Evolutionary conservation across 1,140 invertebrate genomes (phyloP).

Genomic region (Cyphomyrmex costatus): DNA sequence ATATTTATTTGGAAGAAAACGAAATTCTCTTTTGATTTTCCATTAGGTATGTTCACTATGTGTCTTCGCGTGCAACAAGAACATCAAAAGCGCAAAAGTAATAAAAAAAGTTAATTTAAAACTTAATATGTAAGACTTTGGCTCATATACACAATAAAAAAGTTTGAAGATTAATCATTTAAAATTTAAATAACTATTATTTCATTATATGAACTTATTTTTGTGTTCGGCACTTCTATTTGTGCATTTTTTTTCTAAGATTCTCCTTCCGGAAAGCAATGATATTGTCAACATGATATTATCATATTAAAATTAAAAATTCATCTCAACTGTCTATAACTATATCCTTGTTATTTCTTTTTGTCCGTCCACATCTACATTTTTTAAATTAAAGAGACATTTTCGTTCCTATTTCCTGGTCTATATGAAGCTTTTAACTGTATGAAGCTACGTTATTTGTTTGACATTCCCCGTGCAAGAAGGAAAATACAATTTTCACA

Average conservation of each 20-base stretch:
- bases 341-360: not conserved
- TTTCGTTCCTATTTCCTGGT: not conserved
- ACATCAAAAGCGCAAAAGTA: not conserved
- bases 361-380: not conserved
- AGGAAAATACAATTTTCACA: conserved; percentile 35
- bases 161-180: not conserved
- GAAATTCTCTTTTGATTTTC: conserved; percentile 38
- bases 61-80: not conserved
- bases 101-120: conserved; percentile 16
- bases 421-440: not conserved
- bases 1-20: not conserved
- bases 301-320: not conserved
- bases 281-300: not conserved
- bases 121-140: not conserved
- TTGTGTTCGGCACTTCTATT: not conserved
- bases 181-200: not conserved
- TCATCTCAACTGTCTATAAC: not conserved
- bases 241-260: not conserved
- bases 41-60: conserved; percentile 37
- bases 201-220: not conserved
- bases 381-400: not conserved
- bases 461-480: not conserved
- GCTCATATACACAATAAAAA: not conserved
- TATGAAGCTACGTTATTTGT: conserved; percentile 5
- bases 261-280: not conserved